Percentiles rank a stretch among this genome's conserved stretches.
These are phyloP conservation scores for Sminthopsis crassicaudata DNA, from an alignment of 2,113 vertebrate species.

Conservation along the genomic window DNA sequence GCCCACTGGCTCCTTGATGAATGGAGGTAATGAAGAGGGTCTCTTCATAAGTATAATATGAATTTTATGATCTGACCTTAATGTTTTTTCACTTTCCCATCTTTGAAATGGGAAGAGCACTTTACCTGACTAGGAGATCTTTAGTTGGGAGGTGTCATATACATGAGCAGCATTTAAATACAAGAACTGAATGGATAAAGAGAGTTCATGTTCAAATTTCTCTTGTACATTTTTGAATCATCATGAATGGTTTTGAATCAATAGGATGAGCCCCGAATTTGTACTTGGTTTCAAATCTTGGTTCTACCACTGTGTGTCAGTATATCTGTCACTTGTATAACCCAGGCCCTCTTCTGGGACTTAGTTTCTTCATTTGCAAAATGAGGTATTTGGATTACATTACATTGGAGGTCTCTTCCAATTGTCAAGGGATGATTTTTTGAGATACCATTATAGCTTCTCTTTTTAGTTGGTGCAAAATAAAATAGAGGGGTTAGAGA, in stretches of 20 bases:
- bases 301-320: background rate
- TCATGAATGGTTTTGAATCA: background rate
- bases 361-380: background rate
- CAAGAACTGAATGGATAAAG: background rate
- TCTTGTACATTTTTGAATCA: constrained; percentile 6
- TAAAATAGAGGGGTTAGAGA: background rate
- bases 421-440: background rate
- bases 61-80: background rate
- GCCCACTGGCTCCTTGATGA: background rate
- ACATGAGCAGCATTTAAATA: background rate
- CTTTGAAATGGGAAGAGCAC: background rate
- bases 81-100: background rate
- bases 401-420: background rate
- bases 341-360: background rate
- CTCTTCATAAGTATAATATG: background rate
- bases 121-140: background rate
- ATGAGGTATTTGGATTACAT: background rate
- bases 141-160: background rate
- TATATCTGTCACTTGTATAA: background rate
- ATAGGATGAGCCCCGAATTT: background rate
- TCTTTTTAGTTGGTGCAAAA: background rate
- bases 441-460: background rate
- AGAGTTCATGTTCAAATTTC: background rate
- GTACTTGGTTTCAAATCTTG: background rate
- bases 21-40: background rate